A percentile compares a stretch with the other conserved stretches of the same genome.
Evolutionary conservation across 2,888 invertebrate species (phyloP).

Genomic region (Nomada goodeniana): DNA sequence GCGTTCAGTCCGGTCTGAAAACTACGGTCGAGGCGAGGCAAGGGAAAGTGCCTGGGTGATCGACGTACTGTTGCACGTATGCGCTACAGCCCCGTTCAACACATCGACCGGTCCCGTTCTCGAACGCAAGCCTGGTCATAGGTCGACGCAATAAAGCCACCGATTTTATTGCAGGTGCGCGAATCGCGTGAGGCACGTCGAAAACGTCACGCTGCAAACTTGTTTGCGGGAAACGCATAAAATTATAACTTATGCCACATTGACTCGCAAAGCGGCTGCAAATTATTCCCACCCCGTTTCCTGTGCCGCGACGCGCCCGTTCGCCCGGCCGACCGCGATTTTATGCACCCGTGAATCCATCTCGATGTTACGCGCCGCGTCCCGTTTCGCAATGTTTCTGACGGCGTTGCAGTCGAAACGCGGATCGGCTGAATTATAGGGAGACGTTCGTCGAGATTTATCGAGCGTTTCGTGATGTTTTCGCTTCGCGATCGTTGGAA

Average conservation of each 20-base stretch:
- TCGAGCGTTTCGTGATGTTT: neutral
- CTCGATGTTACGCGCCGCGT: neutral
- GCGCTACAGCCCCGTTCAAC: conserved; percentile 43
- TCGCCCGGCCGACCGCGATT: conserved; percentile 4
- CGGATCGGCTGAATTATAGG: neutral
- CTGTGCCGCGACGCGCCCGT: conserved; percentile 7
- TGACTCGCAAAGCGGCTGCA: conserved; percentile 39
- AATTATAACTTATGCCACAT: conserved; percentile 62
- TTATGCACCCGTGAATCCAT: neutral
- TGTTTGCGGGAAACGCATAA: conserved; percentile 59
- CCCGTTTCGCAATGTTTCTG: conserved; percentile 1
- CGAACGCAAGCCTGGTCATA: conserved; percentile 59
- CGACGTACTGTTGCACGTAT: conserved; percentile 57
- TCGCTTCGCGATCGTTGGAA: neutral
- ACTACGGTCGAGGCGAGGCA: conserved; percentile 39
- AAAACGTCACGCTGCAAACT: conserved; percentile 51
- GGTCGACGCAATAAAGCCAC: conserved; percentile 67
- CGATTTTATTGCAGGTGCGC: conserved; percentile 68
- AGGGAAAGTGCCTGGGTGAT: conserved; percentile 74
- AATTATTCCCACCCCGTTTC: conserved; percentile 50
- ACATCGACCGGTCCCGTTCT: conserved; percentile 55
- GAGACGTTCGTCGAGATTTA: conserved; percentile 10
- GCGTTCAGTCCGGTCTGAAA: conserved; percentile 41
- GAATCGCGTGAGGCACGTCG: conserved; percentile 38
- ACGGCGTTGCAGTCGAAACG: neutral